A percentile compares a stretch with the other conserved stretches of the same genome.
Conservation (phyloP, 1,140 invertebrate genomes). For the Drosophila bocki region DNA sequence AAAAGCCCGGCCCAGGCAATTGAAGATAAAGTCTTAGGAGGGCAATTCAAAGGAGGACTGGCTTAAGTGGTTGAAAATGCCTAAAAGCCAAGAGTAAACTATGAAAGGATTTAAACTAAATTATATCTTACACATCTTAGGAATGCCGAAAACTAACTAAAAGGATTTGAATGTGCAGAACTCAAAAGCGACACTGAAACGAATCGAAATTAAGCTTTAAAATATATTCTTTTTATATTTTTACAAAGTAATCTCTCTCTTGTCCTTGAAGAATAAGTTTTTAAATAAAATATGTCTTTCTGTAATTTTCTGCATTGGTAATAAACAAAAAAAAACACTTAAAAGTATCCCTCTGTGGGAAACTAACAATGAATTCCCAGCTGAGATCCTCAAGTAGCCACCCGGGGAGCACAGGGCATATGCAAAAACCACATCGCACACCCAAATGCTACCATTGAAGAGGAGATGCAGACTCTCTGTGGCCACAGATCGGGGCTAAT, state of each 20-base stretch:
- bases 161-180: background rate
- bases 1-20: constrained; percentile 35
- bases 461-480: constrained; percentile 30
- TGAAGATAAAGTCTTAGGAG: constrained; percentile 23
- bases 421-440: constrained; percentile 26
- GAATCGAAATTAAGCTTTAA: too few species aligned
- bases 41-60: constrained; percentile 13
- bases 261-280: background rate
- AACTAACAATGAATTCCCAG: constrained; percentile 11
- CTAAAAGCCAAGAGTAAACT: background rate
- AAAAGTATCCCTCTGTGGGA: background rate
- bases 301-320: background rate
- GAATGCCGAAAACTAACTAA: constrained; percentile 12
- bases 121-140: constrained; percentile 3
- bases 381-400: constrained; percentile 27
- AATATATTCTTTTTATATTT: background rate
- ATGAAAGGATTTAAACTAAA: constrained; percentile 7
- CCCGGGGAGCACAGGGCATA: constrained; percentile 39
- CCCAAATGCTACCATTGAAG: constrained; percentile 21
- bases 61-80: constrained; percentile 10
- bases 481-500: constrained; percentile 69
- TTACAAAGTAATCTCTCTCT: background rate
- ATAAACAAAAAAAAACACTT: background rate
- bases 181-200: too few species aligned
- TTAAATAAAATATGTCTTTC: background rate